Conservation (phyloP, 2,113 vertebrate genomes). For the Cavia porcellus region DNA sequence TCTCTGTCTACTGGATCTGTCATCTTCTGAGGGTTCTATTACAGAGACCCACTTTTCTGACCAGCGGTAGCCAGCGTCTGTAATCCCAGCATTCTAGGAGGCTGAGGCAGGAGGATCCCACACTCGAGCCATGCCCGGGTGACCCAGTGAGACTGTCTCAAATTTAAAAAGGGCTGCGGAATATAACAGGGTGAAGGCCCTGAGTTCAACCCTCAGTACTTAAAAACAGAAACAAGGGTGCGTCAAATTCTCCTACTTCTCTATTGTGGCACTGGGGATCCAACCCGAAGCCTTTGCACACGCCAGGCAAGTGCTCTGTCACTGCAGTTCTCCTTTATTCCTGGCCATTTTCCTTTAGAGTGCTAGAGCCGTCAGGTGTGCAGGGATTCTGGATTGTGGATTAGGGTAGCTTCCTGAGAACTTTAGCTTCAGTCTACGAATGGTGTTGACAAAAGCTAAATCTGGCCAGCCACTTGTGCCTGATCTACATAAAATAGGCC, state of each 20-base stretch:
- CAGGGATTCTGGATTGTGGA: slow-evolving; percentile 10
- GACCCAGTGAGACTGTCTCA: neutral
- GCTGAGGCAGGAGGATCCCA: neutral
- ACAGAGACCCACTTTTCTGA: neutral
- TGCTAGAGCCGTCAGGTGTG: neutral
- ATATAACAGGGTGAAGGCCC: neutral
- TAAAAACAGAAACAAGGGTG: neutral
- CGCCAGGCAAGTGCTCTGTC: neutral
- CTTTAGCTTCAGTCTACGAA: neutral
- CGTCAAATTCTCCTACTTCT: neutral
- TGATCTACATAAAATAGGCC: neutral
- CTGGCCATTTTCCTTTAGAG: neutral
- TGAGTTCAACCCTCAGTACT: neutral
- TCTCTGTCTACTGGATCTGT: neutral
- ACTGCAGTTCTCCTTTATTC: neutral
- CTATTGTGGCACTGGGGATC: neutral
- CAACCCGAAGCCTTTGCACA: neutral
- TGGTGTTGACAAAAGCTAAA: neutral
- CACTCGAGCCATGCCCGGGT: neutral
- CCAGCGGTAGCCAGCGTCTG: neutral
- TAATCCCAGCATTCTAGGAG: neutral
- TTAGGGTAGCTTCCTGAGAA: neutral
- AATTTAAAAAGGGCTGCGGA: neutral
- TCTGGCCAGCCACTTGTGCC: neutral
- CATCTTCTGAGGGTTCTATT: neutral